These are phyloP conservation scores for Anthophora plumipes DNA, from an alignment of 2,888 invertebrate species.

Conservation along the genomic window DNA sequence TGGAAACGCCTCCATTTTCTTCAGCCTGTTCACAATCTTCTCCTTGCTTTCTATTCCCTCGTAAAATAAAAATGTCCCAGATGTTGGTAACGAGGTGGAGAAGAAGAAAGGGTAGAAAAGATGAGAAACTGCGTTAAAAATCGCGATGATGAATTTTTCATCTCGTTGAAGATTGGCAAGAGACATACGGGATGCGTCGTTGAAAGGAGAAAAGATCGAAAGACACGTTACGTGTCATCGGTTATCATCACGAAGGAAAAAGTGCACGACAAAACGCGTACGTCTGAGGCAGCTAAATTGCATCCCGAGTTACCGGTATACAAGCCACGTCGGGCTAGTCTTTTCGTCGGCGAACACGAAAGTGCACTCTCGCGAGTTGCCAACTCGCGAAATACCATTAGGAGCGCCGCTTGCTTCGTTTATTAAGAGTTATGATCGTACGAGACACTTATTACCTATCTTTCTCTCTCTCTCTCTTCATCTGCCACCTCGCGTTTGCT, in stretches of 20 bases:
- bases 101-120: constrained; percentile 26
- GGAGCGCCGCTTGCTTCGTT: constrained; percentile 61
- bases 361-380: constrained; percentile 70
- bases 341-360: constrained; percentile 65
- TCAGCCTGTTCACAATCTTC: background rate
- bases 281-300: constrained; percentile 59
- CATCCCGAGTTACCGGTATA: constrained; percentile 53
- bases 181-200: constrained; percentile 42
- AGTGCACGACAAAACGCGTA: constrained; percentile 9
- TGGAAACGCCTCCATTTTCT: background rate
- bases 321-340: constrained; percentile 50
- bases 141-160: constrained; percentile 81
- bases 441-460: constrained; percentile 65
- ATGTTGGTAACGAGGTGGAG: constrained; percentile 52
- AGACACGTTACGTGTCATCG: constrained; percentile 31
- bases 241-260: constrained; percentile 4
- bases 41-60: constrained; percentile 7
- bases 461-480: no score
- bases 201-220: background rate
- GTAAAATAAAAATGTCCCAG: constrained; percentile 71
- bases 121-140: constrained; percentile 49
- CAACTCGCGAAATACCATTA: constrained; percentile 65
- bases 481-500: background rate
- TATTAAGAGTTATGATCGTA: constrained; percentile 70
- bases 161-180: constrained; percentile 73